A percentile compares a stretch with the other conserved stretches of the same genome.
Evolutionary conservation across 2,113 vertebrate species (phyloP).

Genomic region (Mixornis gularis): DNA sequence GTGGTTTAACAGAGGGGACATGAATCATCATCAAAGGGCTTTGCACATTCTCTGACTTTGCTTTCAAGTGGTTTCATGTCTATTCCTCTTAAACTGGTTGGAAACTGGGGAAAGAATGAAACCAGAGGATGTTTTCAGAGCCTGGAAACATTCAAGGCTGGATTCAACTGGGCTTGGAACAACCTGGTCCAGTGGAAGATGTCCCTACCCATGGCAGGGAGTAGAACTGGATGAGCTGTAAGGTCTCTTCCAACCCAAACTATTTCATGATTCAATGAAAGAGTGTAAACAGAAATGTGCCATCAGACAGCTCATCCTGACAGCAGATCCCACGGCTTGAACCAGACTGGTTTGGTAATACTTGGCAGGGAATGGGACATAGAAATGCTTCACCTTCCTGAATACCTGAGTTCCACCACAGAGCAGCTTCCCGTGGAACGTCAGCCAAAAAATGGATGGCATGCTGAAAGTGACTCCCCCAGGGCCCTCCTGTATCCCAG

Average conservation of each 20-base stretch:
- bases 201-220: not conserved
- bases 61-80: not conserved
- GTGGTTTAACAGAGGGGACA: not conserved
- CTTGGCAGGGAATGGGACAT: not conserved
- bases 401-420: not conserved
- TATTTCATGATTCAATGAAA: not conserved
- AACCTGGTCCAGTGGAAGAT: not conserved
- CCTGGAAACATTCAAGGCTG: not conserved
- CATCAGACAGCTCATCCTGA: not conserved
- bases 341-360: not conserved
- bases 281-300: not conserved
- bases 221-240: not conserved
- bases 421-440: not conserved
- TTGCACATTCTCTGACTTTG: not conserved
- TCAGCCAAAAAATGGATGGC: not conserved
- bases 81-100: not conserved
- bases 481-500: accelerated
- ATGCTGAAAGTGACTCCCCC: not conserved
- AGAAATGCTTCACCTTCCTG: not conserved
- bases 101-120: not conserved
- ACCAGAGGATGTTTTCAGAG: not conserved
- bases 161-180: not conserved
- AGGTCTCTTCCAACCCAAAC: not conserved
- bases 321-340: not conserved
- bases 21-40: not conserved